Evolutionary conservation across 2,888 invertebrate genomes (phyloP), one percentile per base, ranked within the genome.

Genomic region (Acanthosepion lycidas): DNA sequence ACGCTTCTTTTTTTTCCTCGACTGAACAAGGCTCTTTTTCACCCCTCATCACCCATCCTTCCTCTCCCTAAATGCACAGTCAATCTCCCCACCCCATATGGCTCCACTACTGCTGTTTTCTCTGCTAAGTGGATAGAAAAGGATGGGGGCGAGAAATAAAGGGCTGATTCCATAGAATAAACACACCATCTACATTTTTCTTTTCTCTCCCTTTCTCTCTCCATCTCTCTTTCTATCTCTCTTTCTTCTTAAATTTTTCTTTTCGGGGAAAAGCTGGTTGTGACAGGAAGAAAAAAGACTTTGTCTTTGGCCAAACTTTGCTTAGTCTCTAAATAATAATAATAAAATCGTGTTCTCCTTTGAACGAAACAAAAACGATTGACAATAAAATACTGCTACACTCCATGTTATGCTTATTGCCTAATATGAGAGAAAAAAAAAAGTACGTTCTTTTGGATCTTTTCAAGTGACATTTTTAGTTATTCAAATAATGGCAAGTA

Each of bases 391-490:
- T 23, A 59, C 23, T 20, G 23, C 59, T 59, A 23, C 2, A 59
- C 20, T 59, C 59, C 59, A 59, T 59, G 59, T 59, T 59, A 59
- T 23, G 59, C 59, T 59, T 59, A 55, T 55, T 20, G 15, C 20
- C 59, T 59, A 5, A 59, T 6, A 59, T 26, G 59, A 6, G 23
- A 55, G 0, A 15, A 33, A 33, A 59, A 59, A 59, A 59, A 23
- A 26, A 4, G 5, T 59, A 59, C 23, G 59, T 59, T 59, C 59
- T 3, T 20, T 59, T 59, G 59, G 59, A 59, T 20, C 28, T 78
- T n/a, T 33, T 78, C 78, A 78, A 78, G 78, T 78, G 78, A 78
- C 78, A n/a, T 78, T n/a, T 78, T 78, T 78, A n/a, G 78, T 78
- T n/a, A n/a, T 33, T 78, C 78, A 78, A 78, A 78, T 78, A 78